These are phyloP conservation scores for Amblyopsis hoosieri DNA, from an alignment of 2,797 vertebrate genomes.

Conservation along the genomic window DNA sequence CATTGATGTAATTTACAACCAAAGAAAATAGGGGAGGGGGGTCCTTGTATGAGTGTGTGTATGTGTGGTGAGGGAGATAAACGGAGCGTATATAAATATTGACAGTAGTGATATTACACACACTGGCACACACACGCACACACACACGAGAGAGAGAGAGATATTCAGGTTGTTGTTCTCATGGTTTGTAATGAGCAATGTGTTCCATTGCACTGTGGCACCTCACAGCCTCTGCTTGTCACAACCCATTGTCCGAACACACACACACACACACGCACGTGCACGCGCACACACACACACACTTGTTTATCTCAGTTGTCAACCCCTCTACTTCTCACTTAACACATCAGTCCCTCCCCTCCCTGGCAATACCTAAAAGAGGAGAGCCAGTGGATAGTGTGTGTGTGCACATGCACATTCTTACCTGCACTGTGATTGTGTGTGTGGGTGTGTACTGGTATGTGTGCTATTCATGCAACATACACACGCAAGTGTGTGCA, in stretches of 20 bases:
- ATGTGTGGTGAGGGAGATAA: background rate
- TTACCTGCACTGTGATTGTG: background rate
- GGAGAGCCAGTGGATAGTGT: background rate
- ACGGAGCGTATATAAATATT: too few species aligned
- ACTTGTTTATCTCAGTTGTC: too few species aligned
- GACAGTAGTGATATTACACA: background rate
- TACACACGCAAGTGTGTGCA: constrained; percentile 1
- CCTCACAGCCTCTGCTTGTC: constrained; percentile 4
- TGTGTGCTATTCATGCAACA: background rate
- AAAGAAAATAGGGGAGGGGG: background rate
- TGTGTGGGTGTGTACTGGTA: background rate
- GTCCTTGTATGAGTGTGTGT: background rate
- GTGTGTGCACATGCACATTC: too few species aligned
- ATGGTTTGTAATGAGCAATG: constrained; percentile 26
- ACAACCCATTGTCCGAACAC: too few species aligned
- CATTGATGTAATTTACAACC: constrained; percentile 42
- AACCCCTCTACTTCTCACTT: too few species aligned
- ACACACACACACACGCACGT: too few species aligned
- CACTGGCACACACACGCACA: background rate
- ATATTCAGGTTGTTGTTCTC: constrained; percentile 18
- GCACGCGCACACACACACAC: too few species aligned
- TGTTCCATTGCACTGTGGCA: constrained; percentile 28
- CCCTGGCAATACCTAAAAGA: background rate
- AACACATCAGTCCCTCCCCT: too few species aligned
- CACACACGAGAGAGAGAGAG: background rate